These are phyloP conservation scores for Tetraodon nigroviridis DNA, from an alignment of 2,113 vertebrate genomes.

Conservation along the genomic window DNA sequence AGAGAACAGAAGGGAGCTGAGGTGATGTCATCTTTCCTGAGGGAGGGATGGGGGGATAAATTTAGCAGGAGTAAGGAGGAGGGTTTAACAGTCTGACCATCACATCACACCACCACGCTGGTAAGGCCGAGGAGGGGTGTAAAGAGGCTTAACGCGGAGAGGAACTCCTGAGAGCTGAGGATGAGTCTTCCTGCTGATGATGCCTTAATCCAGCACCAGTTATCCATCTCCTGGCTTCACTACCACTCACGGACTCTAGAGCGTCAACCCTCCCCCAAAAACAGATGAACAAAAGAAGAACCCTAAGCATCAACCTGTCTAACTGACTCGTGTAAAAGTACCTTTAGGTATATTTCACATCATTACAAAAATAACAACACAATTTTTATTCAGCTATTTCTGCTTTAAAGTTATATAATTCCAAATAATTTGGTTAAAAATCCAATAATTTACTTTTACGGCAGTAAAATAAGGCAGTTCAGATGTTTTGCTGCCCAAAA, in stretches of 20 bases:
- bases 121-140: neutral
- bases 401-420: too few relatives aligned
- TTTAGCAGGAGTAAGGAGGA: conserved; percentile 42
- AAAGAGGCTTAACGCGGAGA: conserved; percentile 27
- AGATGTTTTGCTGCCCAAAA: too few relatives aligned
- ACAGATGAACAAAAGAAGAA: neutral
- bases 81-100: conserved; percentile 39
- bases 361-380: neutral
- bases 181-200: conserved; percentile 50
- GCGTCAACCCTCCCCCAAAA: neutral
- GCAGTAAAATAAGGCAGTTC: too few relatives aligned
- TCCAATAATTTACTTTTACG: too few relatives aligned
- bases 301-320: neutral
- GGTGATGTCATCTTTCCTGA: conserved; percentile 63
- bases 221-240: neutral
- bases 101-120: conserved; percentile 36
- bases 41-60: conserved; percentile 27
- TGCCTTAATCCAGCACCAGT: conserved; percentile 31
- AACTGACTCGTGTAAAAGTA: neutral
- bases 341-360: neutral
- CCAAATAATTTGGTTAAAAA: too few relatives aligned
- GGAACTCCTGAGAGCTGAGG: conserved; percentile 20
- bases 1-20: conserved; percentile 34
- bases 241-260: neutral
- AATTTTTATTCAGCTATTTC: too few relatives aligned